phyloP scores from a whole-genome alignment of 1,140 invertebrate genomes.

The Tetraneura akinire region DNA sequence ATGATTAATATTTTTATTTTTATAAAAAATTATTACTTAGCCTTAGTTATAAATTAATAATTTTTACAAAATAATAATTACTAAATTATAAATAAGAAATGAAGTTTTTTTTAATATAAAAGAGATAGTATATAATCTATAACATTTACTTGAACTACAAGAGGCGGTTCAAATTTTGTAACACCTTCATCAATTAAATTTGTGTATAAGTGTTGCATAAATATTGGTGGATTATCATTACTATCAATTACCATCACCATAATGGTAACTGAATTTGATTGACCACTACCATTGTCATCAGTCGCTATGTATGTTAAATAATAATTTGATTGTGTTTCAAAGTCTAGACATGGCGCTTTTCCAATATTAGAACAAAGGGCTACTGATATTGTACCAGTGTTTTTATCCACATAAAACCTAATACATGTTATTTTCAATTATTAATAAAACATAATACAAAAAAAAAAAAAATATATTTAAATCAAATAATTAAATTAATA shows the following conservation, averaged over 20 bases:
- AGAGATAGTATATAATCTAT: too few relatives aligned
- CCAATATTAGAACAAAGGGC: constrained; percentile 72
- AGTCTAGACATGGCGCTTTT: constrained; percentile 76
- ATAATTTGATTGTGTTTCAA: constrained; percentile 79
- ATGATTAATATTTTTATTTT: too few relatives aligned
- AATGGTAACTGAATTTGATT: constrained; percentile 74
- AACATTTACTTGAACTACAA: constrained; percentile 56
- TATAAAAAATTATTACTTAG: too few relatives aligned
- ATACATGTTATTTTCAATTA: background rate
- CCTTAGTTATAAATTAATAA: too few relatives aligned
- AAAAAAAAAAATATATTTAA: too few relatives aligned
- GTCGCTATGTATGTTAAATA: constrained; percentile 85
- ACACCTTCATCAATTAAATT: constrained; percentile 83
- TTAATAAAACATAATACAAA: background rate
- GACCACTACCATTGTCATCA: constrained; percentile 79
- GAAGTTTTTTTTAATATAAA: too few relatives aligned
- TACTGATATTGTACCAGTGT: constrained; percentile 80
- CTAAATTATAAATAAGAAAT: too few relatives aligned
- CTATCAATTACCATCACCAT: constrained; percentile 77
- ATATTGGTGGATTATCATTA: constrained; percentile 84
- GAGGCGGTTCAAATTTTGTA: constrained; percentile 73
- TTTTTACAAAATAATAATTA: too few relatives aligned
- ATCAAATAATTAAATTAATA: too few relatives aligned
- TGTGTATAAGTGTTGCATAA: constrained; percentile 71
- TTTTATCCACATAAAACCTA: constrained; percentile 76